A percentile compares a stretch with the other conserved stretches of the same genome.
Evolutionary conservation across 1,140 invertebrate genomes (phyloP).

Genomic region (Drosophila sp.): DNA sequence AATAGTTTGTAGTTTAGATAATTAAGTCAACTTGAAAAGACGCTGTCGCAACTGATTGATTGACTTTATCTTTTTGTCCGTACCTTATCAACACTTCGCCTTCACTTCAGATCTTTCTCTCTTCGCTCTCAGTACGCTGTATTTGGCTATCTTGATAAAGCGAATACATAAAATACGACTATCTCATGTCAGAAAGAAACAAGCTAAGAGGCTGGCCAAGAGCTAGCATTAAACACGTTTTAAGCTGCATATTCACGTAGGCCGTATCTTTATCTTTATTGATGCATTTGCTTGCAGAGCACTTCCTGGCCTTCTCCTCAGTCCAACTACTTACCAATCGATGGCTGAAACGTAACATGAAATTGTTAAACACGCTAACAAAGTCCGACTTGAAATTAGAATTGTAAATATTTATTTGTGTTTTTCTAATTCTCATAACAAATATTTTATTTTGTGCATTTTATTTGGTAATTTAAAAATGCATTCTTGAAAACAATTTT

Average conservation of each 20-base stretch:
- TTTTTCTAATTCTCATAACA: constrained; percentile 1
- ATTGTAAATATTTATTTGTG: constrained; percentile 1
- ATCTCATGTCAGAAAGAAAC: constrained; percentile 30
- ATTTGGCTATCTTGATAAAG: constrained; percentile 64
- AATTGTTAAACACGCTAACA: constrained; percentile 28
- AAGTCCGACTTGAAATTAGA: constrained; percentile 1
- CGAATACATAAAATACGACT: constrained; percentile 47
- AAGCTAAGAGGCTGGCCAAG: constrained; percentile 34
- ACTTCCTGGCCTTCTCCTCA: constrained; percentile 20
- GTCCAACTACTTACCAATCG: not conserved
- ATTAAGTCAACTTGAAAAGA: constrained; percentile 74
- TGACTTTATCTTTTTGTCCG: constrained; percentile 67
- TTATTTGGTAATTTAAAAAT: constrained; percentile 3
- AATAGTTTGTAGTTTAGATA: constrained; percentile 66
- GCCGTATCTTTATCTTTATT: constrained; percentile 44
- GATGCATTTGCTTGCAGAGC: constrained; percentile 39
- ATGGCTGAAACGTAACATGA: constrained; percentile 22
- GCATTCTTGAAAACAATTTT: not conserved
- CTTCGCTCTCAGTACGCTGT: constrained; percentile 13
- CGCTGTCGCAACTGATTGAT: constrained; percentile 74
- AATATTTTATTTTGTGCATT: not conserved
- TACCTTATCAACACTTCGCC: constrained; percentile 70
- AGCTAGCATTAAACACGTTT: constrained; percentile 47
- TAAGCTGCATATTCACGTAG: constrained; percentile 44
- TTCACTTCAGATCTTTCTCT: constrained; percentile 53